Percentiles rank a stretch among this genome's conserved stretches.
phyloP scores from a whole-genome alignment of 2,113 vertebrate genomes.

The Bos javanicus region DNA sequence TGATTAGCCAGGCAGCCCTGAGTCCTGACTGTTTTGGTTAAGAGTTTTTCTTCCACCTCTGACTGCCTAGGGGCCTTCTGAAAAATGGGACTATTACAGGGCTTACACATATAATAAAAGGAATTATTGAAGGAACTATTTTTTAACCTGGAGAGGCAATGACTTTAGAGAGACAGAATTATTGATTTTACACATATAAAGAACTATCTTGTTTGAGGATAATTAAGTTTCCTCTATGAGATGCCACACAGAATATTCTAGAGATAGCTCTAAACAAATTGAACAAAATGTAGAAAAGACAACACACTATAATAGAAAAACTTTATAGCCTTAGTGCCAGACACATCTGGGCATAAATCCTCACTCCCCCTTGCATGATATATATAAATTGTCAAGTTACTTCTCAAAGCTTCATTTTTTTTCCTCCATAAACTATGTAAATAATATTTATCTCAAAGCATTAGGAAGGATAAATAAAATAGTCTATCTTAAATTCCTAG shows the following conservation, averaged over 20 bases:
- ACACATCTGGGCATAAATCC: constrained; percentile 25
- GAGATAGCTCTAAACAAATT: constrained; percentile 41
- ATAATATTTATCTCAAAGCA: constrained; percentile 39
- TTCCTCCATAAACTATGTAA: not conserved
- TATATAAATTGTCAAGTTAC: constrained; percentile 34
- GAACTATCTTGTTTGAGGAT: not conserved
- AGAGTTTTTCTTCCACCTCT: not conserved
- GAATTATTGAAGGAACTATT: not conserved
- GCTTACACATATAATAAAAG: not conserved
- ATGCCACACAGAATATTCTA: constrained; percentile 20
- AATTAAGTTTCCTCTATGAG: constrained; percentile 38
- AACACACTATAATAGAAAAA: not conserved
- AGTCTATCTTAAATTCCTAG: not conserved
- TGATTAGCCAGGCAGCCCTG: not conserved
- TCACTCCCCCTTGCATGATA: not conserved
- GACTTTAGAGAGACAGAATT: constrained; percentile 6
- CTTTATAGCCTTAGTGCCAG: not conserved
- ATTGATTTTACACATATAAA: not conserved
- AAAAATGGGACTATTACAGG: not conserved
- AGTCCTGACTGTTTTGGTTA: not conserved
- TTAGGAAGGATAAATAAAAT: constrained; percentile 40
- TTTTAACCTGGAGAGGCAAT: constrained; percentile 4
- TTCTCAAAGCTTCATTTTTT: constrained; percentile 29
- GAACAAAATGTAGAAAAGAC: constrained; percentile 20
- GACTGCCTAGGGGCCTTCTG: not conserved